These are phyloP conservation scores for Cyanoliseus patagonus DNA, from an alignment of 2,113 vertebrate genomes.

Conservation along the genomic window DNA sequence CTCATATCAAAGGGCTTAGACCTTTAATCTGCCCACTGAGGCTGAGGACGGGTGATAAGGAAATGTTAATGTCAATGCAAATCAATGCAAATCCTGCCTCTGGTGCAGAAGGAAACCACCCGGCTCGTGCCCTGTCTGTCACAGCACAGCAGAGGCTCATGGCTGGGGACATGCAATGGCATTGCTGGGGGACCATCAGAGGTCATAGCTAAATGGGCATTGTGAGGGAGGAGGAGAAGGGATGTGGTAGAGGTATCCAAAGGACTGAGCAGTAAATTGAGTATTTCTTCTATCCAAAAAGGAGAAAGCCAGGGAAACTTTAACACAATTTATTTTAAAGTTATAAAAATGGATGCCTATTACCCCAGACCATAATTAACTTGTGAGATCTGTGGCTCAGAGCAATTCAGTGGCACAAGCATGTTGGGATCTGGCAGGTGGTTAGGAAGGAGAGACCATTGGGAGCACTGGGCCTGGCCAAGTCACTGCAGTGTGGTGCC, in stretches of 20 bases:
- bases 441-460: neutral
- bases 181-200: neutral
- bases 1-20: neutral
- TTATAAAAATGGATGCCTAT: neutral
- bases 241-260: neutral
- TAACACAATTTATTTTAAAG: neutral
- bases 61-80: neutral
- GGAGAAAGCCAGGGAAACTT: neutral
- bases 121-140: fast-evolving
- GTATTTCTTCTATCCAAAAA: neutral
- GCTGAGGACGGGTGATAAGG: neutral
- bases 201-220: neutral
- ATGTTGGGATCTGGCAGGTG: neutral
- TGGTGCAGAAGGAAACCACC: neutral
- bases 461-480: neutral
- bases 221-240: neutral
- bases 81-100: neutral
- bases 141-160: fast-evolving
- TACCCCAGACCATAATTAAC: neutral
- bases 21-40: neutral
- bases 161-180: neutral
- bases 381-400: neutral
- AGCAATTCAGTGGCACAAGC: neutral
- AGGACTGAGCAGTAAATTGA: neutral
- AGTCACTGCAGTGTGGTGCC: fast-evolving